A percentile compares a stretch with the other conserved stretches of the same genome.
Evolutionary conservation across 2,113 vertebrate species (phyloP).

Genomic region (Brachypodius melanocephalos): DNA sequence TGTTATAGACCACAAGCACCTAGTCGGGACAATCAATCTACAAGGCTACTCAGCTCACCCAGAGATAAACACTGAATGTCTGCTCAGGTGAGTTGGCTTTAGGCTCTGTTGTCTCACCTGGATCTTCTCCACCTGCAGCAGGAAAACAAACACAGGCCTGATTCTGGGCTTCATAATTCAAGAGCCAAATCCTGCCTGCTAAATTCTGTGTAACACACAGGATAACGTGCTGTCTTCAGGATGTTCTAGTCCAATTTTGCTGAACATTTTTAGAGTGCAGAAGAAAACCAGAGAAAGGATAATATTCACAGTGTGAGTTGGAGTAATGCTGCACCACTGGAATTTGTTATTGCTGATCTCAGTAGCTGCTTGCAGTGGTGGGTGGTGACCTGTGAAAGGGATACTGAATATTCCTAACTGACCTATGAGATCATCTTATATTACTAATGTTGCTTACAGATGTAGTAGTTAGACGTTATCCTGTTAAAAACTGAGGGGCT

Average conservation of each 20-base stretch:
- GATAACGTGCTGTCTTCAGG: background rate
- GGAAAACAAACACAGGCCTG: background rate
- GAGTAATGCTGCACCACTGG: background rate
- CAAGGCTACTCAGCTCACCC: background rate
- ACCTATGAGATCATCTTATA: background rate
- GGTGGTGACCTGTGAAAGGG: background rate
- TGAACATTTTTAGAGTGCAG: background rate
- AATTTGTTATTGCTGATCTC: background rate
- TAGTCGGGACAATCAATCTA: background rate
- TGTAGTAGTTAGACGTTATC: background rate
- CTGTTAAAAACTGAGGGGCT: fast-evolving
- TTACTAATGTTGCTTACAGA: background rate
- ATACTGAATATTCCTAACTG: background rate
- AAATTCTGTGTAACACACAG: background rate
- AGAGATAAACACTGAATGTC: background rate
- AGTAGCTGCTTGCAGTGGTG: background rate
- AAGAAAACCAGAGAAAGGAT: background rate
- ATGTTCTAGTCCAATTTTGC: background rate
- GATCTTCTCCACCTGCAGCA: background rate
- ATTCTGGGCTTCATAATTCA: background rate
- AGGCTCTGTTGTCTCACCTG: background rate
- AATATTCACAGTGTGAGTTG: background rate
- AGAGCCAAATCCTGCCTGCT: background rate
- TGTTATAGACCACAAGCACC: background rate
- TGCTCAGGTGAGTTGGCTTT: background rate